A percentile compares a stretch with the other conserved stretches of the same genome.
Evolutionary conservation across 2,797 vertebrate species (phyloP).

Genomic region (Coranthus polyacanthus): DNA sequence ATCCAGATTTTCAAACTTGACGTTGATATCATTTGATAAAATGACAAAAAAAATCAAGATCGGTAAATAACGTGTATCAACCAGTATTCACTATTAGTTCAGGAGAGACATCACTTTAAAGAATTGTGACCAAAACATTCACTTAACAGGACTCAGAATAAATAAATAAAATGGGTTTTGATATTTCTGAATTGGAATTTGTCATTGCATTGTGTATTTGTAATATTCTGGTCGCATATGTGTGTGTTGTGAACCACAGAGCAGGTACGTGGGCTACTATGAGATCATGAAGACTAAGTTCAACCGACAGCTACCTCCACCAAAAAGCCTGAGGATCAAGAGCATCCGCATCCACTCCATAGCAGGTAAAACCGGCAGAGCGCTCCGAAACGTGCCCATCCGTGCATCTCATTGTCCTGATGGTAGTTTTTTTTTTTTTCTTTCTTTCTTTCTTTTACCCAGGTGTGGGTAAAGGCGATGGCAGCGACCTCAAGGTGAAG

Average conservation of each 20-base stretch:
- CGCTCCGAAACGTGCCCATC: fast-evolving
- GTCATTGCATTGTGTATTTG: too few relatives aligned
- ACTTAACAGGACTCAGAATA: too few relatives aligned
- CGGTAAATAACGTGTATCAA: too few relatives aligned
- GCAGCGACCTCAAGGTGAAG: conserved; percentile 90
- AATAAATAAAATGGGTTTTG: too few relatives aligned
- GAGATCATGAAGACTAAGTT: conserved; percentile 92
- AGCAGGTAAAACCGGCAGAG: conserved; percentile 80
- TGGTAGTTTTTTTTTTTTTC: neutral
- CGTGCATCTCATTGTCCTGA: fast-evolving
- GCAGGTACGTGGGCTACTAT: conserved; percentile 95
- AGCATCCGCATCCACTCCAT: conserved; percentile 91
- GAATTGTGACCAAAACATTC: too few relatives aligned
- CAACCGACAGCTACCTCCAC: conserved; percentile 88
- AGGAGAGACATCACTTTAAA: too few relatives aligned
- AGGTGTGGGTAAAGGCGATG: conserved; percentile 94
- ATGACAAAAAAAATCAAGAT: too few relatives aligned
- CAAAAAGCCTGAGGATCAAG: conserved; percentile 87
- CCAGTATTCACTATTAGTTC: too few relatives aligned
- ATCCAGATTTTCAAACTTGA: too few relatives aligned
- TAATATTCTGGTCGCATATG: too few relatives aligned
- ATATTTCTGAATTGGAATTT: too few relatives aligned
- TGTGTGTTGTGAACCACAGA: conserved; percentile 80
- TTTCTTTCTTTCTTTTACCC: conserved; percentile 10
- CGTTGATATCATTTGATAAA: too few relatives aligned